Conservation (phyloP, 2,797 vertebrate species). For the Denticeps clupeoides region DNA sequence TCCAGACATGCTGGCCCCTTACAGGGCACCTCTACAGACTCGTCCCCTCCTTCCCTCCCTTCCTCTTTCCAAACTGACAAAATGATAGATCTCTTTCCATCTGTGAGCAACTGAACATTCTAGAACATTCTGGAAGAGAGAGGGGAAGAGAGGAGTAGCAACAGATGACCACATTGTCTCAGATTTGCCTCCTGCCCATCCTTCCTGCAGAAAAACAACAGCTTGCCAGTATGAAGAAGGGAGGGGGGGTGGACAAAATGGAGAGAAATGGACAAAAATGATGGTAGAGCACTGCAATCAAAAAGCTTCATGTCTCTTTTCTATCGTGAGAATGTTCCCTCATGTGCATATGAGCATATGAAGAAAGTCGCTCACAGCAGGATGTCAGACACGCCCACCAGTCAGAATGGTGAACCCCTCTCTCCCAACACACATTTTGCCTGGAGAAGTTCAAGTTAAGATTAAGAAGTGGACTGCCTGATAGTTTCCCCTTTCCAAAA, state of each 20-base stretch:
- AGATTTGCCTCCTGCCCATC: neutral
- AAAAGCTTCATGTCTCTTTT: no score
- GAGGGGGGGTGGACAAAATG: neutral
- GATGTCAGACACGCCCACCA: no score
- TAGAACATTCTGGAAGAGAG: neutral
- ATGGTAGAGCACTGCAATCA: no score
- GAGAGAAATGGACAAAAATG: slow-evolving; percentile 1
- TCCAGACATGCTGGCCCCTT: slow-evolving; percentile 1
- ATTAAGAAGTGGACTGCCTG: no score
- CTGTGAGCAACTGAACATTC: slow-evolving; percentile 43
- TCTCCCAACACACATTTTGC: no score
- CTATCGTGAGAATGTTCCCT: no score
- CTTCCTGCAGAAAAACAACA: neutral
- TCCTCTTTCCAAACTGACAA: slow-evolving; percentile 39
- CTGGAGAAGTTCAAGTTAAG: no score
- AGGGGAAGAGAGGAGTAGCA: neutral
- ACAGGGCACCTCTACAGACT: no score
- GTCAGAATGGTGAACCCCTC: no score
- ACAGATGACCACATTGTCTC: slow-evolving; percentile 12
- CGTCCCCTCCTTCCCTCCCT: slow-evolving; percentile 16
- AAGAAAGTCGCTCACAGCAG: slow-evolving; percentile 7
- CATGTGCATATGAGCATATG: neutral
- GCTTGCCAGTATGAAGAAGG: neutral
- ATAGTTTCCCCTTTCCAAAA: no score
- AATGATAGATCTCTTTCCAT: slow-evolving; percentile 54